Conservation (phyloP, 2,888 invertebrate species). For the Campopleginae sp. region DNA sequence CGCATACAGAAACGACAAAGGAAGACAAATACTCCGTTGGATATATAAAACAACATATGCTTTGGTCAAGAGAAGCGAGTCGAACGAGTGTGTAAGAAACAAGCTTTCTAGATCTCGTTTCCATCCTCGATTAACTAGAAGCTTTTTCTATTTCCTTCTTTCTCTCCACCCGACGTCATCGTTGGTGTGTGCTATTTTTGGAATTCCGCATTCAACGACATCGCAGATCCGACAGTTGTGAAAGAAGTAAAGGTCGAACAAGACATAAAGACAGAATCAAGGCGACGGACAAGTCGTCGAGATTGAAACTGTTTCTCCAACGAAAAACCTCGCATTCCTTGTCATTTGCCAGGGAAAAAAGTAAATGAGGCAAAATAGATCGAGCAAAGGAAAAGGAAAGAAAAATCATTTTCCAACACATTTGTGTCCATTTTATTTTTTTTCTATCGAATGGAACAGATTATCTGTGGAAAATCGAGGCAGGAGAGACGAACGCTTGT, state of each 20-base stretch:
- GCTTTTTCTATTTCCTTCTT: constrained; percentile 1
- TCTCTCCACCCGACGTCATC: constrained; percentile 12
- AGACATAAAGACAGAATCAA: constrained; percentile 28
- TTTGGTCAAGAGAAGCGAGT: constrained; percentile 47
- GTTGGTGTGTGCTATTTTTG: constrained; percentile 24
- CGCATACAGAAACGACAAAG: constrained; percentile 62
- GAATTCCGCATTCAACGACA: constrained; percentile 48
- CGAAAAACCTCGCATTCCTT: constrained; percentile 16
- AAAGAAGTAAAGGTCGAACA: constrained; percentile 30
- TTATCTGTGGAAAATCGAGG: not conserved
- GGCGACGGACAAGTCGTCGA: constrained; percentile 15
- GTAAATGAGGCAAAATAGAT: not conserved
- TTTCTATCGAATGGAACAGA: not conserved
- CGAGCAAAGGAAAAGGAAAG: not conserved
- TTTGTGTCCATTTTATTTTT: too few species aligned
- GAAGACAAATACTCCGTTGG: constrained; percentile 9
- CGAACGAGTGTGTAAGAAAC: constrained; percentile 44
- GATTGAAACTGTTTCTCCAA: constrained; percentile 16
- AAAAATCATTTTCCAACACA: too few species aligned
- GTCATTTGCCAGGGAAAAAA: constrained; percentile 18
- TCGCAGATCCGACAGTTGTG: constrained; percentile 14
- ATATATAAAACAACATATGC: constrained; percentile 9
- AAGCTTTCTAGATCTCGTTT: constrained; percentile 66
- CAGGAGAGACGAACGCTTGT: not conserved
- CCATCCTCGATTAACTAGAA: constrained; percentile 34